Evolutionary conservation across 2,113 vertebrate species (phyloP), one percentile per base, ranked within the genome.

Genomic region (Zapornia atra): DNA sequence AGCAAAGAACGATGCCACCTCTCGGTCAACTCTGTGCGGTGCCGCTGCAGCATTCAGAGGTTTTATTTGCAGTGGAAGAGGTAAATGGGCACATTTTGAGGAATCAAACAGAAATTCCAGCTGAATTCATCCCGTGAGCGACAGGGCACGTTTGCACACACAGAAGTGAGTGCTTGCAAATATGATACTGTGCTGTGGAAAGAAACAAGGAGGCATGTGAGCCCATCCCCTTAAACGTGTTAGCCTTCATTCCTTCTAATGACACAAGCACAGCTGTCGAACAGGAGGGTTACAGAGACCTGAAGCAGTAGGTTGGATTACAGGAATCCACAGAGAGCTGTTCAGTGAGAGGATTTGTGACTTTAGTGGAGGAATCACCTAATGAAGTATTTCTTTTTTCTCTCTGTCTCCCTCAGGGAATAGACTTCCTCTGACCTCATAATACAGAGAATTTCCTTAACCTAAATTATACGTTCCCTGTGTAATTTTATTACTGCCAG

Each of bases 21-120:
- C 9, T 50, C 0, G 7, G 92, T n/a, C n/a, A 77, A 1, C 36
- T 8, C 24, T 4, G 33, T 2, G 0, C 14, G 57, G 15, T 57
- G 72, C 77, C 66, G 28, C 90, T 16, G 33, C 65, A 24, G 33
- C 19, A 0, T 6, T 16, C 24, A 0, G 21, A 0, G 0, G 2
- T 13, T 63, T 71, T 61, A 20, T 48, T 60, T 68, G 69, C 53
- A 48, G 28, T 60, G 65, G 36, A 10, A 26, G 26, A 72, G 40
- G 3, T 29, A 60, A 12, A 5, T 2, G 1, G 78, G 3, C 10
- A 9, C 5, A 2, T 76, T 34, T 11, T 28, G 65, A 40, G 34
- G 69, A 84, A 78, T 12, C 33, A 19, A 36, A 14, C 6, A 28
- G 44, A 57, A 57, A 46, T 78, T 82, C 65, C 33, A 13, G 60